Evolutionary conservation across 1,140 invertebrate species (phyloP), one percentile per base, ranked within the genome.

Genomic region (Orius insidiosus): DNA sequence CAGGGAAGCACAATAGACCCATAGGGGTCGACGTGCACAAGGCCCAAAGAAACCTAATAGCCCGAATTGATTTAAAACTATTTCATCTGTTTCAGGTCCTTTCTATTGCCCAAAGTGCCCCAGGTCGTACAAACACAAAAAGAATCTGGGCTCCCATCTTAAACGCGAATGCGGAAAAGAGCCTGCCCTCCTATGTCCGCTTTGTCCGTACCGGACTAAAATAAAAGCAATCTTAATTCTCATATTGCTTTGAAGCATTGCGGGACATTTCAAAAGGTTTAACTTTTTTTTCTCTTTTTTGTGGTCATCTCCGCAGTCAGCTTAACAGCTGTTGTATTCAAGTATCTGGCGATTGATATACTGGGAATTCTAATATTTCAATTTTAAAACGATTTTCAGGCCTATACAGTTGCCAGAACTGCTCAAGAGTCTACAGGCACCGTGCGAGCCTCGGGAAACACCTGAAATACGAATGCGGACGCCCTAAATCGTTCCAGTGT

Each of bases 111-210:
- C 6, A 5, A 38, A 7, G 13, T 63, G 61, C 46, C 55, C 56
- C 18, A 54, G 56, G 31, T 54, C 52, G 7, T 63, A 63, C 47
- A 56, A 57, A 8, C 57, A 59, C 9, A 62, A 59, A 16, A 59
- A 60, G 18, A 60, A 55, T 32, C 14, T 52, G 19, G 50, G 47
- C 15, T 35, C 41, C 1, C 49, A 54, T 41, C 54, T 69, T 11
- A 60, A 63, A 14, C 64, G 63, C 56, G 70, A 74, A 55, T 74
- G 70, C 47, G 70, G 70, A 6, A 65, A 69, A 47, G 66, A 68
- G 39, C 70, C 70, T 1, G 56, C 67, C 11, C 69, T 68, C 55
- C 63, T 66, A 49, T 75, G 71, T 51, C 68, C 67, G 13, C 61
- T 64, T 50, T 74, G 70, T 54, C 59, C 58, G 11, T 64, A 61